These are phyloP conservation scores for Pampus argenteus DNA, from an alignment of 2,797 vertebrate genomes.

Conservation along the genomic window DNA sequence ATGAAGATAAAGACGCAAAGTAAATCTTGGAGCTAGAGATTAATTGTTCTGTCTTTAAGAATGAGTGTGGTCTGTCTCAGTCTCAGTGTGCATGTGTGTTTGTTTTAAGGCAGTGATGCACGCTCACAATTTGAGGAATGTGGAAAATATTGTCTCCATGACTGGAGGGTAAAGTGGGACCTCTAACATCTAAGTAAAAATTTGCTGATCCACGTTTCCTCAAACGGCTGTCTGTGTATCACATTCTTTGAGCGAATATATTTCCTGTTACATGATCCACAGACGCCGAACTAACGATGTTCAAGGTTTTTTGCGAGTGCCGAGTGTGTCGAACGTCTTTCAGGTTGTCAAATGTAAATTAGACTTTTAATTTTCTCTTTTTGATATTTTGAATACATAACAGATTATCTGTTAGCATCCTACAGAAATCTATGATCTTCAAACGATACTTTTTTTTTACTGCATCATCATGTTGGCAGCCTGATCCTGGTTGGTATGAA, in stretches of 20 bases:
- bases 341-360: slow-evolving; percentile 41
- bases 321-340: slow-evolving; percentile 10
- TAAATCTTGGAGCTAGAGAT: neutral
- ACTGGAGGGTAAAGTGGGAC: neutral
- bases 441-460: slow-evolving; percentile 28
- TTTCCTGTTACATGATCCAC: slow-evolving; percentile 28
- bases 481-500: neutral
- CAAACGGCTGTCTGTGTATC: slow-evolving; percentile 5
- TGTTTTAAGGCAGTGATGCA: slow-evolving; percentile 28
- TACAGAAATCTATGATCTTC: slow-evolving; percentile 1
- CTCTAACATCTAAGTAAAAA: slow-evolving; percentile 2
- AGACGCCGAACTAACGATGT: slow-evolving; percentile 28
- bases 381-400: slow-evolving; percentile 33
- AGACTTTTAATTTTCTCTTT: slow-evolving; percentile 42
- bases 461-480: slow-evolving; percentile 8
- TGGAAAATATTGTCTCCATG: slow-evolving; percentile 7
- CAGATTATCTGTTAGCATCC: slow-evolving; percentile 8
- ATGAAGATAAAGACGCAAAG: slow-evolving; percentile 3
- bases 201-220: neutral
- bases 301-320: slow-evolving; percentile 32
- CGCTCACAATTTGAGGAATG: slow-evolving; percentile 31
- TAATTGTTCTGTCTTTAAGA: slow-evolving; percentile 18
- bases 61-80: neutral
- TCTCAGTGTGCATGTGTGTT: slow-evolving; percentile 1
- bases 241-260: slow-evolving; percentile 4